Percentiles rank a stretch among this genome's conserved stretches.
These are phyloP conservation scores for Podarcis siculus DNA, from an alignment of 2,797 vertebrate genomes.

Conservation along the genomic window DNA sequence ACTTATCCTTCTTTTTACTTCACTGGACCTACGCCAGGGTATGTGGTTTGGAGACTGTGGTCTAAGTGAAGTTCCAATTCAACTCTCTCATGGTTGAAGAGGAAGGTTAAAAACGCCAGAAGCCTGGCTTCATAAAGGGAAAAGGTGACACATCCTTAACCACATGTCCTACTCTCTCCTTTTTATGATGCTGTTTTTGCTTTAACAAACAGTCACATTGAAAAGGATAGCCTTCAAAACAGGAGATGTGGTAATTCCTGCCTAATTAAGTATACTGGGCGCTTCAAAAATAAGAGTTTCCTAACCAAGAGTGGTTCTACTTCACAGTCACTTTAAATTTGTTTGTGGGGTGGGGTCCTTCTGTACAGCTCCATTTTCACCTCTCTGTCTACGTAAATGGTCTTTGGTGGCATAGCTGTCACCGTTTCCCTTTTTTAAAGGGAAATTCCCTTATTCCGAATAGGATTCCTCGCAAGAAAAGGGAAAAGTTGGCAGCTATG, in stretches of 20 bases:
- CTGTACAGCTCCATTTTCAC: background rate
- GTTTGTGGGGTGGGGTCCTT: background rate
- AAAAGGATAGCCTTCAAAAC: conserved; percentile 25
- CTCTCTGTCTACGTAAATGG: background rate
- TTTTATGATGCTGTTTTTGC: background rate
- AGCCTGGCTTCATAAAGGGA: background rate
- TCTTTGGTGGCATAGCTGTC: background rate
- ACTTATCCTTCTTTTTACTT: background rate
- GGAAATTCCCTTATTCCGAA: too few relatives aligned
- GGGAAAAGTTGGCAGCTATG: too few relatives aligned
- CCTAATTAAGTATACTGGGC: background rate
- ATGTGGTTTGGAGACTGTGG: background rate
- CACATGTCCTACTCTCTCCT: background rate
- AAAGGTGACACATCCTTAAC: background rate
- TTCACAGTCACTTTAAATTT: background rate
- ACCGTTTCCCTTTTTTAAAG: too few relatives aligned
- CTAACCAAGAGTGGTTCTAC: conserved; percentile 6
- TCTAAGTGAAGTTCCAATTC: background rate
- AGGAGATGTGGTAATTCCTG: conserved; percentile 20
- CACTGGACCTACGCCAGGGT: background rate
- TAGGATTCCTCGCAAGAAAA: too few relatives aligned
- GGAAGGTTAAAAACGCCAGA: background rate
- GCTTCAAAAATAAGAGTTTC: conserved; percentile 6
- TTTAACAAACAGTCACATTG: background rate
- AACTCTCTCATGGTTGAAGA: background rate